Evolutionary conservation across 2,113 vertebrate species (phyloP).

Genomic region (Thunnus maccoyii): DNA sequence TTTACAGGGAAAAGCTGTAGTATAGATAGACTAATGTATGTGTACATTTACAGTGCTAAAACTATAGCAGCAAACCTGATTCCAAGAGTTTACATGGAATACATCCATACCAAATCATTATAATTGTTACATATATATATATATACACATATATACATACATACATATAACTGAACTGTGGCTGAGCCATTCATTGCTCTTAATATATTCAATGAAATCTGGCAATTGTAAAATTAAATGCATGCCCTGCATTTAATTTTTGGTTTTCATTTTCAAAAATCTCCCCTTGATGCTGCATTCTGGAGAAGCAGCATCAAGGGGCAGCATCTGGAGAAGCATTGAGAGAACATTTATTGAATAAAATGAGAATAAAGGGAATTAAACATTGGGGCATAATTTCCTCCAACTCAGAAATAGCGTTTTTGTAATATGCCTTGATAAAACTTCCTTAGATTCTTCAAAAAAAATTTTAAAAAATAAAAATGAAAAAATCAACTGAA

Average conservation of each 20-base stretch:
- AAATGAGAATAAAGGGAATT: not conserved
- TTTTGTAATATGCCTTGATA: too few relatives aligned
- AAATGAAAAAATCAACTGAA: not conserved
- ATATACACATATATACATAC: too few relatives aligned
- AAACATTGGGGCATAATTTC: not conserved
- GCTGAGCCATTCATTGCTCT: not conserved
- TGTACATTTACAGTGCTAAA: not conserved
- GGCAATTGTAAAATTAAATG: not conserved
- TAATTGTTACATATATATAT: too few relatives aligned
- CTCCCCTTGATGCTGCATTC: not conserved
- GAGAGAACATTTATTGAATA: not conserved
- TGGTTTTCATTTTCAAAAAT: not conserved
- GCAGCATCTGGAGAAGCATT: not conserved
- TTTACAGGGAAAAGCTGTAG: slow-evolving; percentile 11
- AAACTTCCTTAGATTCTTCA: too few relatives aligned
- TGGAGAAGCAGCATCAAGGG: too few relatives aligned
- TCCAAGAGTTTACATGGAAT: not conserved
- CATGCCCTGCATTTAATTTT: not conserved
- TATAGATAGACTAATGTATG: not conserved
- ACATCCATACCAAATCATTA: too few relatives aligned
- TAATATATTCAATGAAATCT: not conserved
- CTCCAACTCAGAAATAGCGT: not conserved
- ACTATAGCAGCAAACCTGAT: not conserved
- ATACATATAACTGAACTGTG: too few relatives aligned
- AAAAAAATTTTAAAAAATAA: not conserved